Base-by-base conservation (phyloP, 2,113 vertebrate genomes). In the Mionectes macconnelli region DNA sequence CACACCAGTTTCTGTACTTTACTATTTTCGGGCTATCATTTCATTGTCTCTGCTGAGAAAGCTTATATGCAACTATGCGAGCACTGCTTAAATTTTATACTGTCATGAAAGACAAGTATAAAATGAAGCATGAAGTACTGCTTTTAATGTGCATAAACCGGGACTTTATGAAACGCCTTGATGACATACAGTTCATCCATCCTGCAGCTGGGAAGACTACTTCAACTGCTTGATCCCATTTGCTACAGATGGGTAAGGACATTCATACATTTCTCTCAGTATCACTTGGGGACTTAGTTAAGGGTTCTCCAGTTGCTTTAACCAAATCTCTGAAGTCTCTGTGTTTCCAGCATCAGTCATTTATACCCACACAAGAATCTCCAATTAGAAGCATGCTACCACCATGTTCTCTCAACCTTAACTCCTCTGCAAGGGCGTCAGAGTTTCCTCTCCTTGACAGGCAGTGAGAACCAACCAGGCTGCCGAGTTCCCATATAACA, bases 401-500 rank as follows among this genome's bases (percentile, higher is more conserved):
- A 66, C 33, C 28, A 22, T 39, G 81, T 31, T 93, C 91, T 55
- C 59, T 89, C 93, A 95, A 85, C 79, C 90, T 86, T 77, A 93
- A 70, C 50, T 96, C 95, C 85, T 91, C 70, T 77, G 67, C 27
- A 80, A 80, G 37, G 56, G 45, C 3, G 0, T 90, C 84, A 82
- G 12, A 76, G 59, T 90, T 96, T 95, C 82, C 84, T 39, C 81
- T 69, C 40, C 87, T 11, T 76, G 63, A 42, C 37, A 60, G 16
- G 53, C 75, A 79, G 62, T 47, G 81, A 89, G 81, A 91, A 64
- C n/a, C 53, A 89, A 74, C 12, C 62, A 49, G 49, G 60, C 44
- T 53, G 74, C 50, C 3, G 5, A 85, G 33, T 50, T 91, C 77
- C 70, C 87, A 35, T 4, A 5, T 8, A 75, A 37, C 3, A 9